These are phyloP conservation scores for Sparidentex hasta DNA, from an alignment of 2,797 vertebrate genomes.

Conservation along the genomic window DNA sequence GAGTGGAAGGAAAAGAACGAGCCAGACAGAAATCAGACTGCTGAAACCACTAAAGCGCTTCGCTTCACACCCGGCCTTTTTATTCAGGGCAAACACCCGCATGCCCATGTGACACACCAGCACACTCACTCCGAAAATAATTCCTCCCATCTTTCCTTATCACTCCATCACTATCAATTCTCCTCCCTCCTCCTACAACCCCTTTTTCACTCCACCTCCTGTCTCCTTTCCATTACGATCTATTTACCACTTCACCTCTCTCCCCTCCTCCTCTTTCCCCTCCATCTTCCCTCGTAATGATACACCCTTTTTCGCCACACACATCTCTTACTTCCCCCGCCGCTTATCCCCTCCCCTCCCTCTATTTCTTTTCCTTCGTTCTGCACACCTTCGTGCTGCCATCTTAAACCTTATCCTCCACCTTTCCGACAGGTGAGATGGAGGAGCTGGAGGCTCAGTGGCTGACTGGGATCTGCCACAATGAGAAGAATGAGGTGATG, in stretches of 20 bases:
- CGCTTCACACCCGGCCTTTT: slow-evolving; percentile 53
- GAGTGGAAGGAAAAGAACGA: slow-evolving; percentile 63
- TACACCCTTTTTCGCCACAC: slow-evolving; percentile 11
- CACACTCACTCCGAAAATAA: slow-evolving; percentile 55
- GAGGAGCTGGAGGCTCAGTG: slow-evolving; percentile 97
- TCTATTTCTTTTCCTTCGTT: slow-evolving; percentile 18
- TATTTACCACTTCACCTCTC: slow-evolving; percentile 73
- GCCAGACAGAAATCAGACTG: slow-evolving; percentile 69
- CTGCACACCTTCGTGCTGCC: background rate
- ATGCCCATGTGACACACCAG: slow-evolving; percentile 35
- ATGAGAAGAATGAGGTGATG: slow-evolving; percentile 99
- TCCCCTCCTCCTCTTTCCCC: slow-evolving; percentile 20
- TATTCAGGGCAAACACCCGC: slow-evolving; percentile 58
- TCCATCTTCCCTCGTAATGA: slow-evolving; percentile 42
- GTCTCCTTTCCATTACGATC: slow-evolving; percentile 72
- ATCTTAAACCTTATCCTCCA: slow-evolving; percentile 6
- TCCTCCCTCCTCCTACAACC: slow-evolving; percentile 40
- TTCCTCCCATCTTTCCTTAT: slow-evolving; percentile 64
- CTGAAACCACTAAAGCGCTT: slow-evolving; percentile 68
- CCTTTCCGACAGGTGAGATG: slow-evolving; percentile 91
- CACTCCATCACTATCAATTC: slow-evolving; percentile 71
- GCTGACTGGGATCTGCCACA: slow-evolving; percentile 98
- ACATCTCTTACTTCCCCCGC: slow-evolving; percentile 1
- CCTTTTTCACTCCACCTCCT: slow-evolving; percentile 48
- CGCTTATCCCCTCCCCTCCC: background rate